phyloP scores from a whole-genome alignment of 2,888 invertebrate species.

The Sepioteuthis lessoniana region DNA sequence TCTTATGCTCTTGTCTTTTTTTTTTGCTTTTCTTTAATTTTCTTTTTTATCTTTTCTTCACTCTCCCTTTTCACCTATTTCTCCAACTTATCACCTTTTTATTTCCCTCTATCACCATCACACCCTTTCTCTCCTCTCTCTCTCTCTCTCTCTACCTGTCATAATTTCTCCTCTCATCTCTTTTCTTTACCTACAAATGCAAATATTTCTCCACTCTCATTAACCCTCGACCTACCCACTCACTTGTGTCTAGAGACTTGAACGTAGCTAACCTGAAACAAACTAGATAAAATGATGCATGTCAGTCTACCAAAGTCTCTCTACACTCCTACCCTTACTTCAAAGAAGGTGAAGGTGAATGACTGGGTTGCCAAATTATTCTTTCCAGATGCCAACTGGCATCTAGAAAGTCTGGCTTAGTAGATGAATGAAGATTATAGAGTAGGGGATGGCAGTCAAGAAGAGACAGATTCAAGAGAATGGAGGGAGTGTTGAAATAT shows the following conservation, averaged over 20 bases:
- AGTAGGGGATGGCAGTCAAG: not conserved
- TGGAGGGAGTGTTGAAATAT: not conserved
- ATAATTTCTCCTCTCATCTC: not conserved
- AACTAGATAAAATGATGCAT: not conserved
- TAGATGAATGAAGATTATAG: constrained; percentile 4
- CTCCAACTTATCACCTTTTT: not conserved
- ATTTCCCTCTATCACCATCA: not conserved
- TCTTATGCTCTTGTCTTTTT: not conserved
- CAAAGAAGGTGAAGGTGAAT: not conserved
- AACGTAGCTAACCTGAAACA: not conserved
- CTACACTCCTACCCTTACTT: not conserved
- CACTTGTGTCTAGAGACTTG: not conserved
- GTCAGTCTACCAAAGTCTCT: not conserved
- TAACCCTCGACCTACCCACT: constrained; percentile 2
- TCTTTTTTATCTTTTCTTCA: not conserved
- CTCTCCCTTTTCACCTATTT: not conserved
- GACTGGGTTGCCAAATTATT: constrained; percentile 13
- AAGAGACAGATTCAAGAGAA: not conserved
- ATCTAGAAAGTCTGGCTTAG: not conserved
- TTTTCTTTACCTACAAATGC: not conserved
- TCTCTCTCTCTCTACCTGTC: not conserved
- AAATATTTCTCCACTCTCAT: not conserved
- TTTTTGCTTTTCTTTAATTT: not conserved
- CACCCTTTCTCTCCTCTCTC: not conserved
- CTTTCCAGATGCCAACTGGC: constrained; percentile 20